Evolutionary conservation across 2,113 vertebrate species (phyloP), one percentile per base, ranked within the genome.

Genomic region (Parus major): DNA sequence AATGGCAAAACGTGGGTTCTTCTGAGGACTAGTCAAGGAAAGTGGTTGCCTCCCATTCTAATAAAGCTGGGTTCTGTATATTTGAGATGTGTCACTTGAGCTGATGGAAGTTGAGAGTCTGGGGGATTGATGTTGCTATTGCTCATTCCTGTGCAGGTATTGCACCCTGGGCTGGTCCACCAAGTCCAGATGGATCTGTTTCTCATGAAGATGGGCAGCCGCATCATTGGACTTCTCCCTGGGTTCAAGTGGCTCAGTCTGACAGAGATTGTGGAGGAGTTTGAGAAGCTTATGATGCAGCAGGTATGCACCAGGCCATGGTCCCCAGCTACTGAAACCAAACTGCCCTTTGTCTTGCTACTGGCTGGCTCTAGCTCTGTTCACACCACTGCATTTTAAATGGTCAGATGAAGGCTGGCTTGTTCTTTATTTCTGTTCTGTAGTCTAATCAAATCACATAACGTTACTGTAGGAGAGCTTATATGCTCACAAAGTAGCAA

Each of bases 241-340:
- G 99, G 99, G n/a, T 93, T 99, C 82, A 98, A 98, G 96, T 99
- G 99, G 99, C 98, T 99, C 90, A 99, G 99, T 85, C 95, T 99
- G 90, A 98, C 97, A 8, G 99, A 99, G 95, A 95, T 99, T 2
- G 98, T 99, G 59, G 98, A 98, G 11, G 99, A 99, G 96, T 99
- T 99, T 97, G 99, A 99, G 97, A 99, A 99, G 96, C 98, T 99
- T 66, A 99, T 99, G 99, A 98, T 98, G 92, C 99, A 98, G 95
- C 99, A 99, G 98, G 99, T 99, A 75, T 44, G 90, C 95, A 61
- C 55, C 29, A 24, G 50, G 76, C 71, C 42, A 15, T 12, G 20
- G 52, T 83, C 39, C 36, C 55, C 47, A 42, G 3, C 3, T 33
- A n/a, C 47, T 82, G 47, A 68, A 92, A 82, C 50, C 44, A 15